Conservation (phyloP, 1,140 invertebrate genomes). For the Eufriesea mexicana region DNA sequence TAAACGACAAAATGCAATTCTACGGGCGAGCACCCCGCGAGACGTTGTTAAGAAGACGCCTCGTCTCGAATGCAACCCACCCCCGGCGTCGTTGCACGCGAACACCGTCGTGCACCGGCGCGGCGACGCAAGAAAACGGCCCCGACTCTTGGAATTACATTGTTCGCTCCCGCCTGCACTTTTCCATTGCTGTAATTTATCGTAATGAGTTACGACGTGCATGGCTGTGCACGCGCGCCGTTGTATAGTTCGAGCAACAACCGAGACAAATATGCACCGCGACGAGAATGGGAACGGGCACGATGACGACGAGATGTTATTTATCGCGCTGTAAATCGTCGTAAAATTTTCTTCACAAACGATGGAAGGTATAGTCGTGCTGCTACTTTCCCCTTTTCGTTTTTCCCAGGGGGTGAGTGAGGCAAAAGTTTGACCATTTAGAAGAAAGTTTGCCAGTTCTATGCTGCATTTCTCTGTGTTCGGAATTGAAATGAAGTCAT, state of each 20-base stretch:
- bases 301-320: neutral
- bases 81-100: neutral
- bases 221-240: too few relatives aligned
- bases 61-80: constrained; percentile 4
- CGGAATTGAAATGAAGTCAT: too few relatives aligned
- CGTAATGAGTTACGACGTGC: constrained; percentile 3
- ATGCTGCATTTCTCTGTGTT: too few relatives aligned
- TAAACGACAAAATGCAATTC: constrained; percentile 50
- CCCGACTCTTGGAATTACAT: neutral
- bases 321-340: neutral
- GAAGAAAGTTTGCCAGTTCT: neutral
- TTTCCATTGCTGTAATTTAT: constrained; percentile 35
- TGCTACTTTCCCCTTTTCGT: neutral
- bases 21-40: constrained; percentile 33
- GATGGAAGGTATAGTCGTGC: neutral
- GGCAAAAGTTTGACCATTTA: neutral
- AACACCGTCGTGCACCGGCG: neutral
- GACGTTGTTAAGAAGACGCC: constrained; percentile 23
- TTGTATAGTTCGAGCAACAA: neutral
- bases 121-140: neutral
- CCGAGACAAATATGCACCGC: neutral
- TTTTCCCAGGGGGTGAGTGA: neutral
- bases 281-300: neutral
- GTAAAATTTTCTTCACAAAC: neutral
- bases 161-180: neutral